These are phyloP conservation scores for Conger conger DNA, from an alignment of 2,113 vertebrate genomes.

Conservation along the genomic window DNA sequence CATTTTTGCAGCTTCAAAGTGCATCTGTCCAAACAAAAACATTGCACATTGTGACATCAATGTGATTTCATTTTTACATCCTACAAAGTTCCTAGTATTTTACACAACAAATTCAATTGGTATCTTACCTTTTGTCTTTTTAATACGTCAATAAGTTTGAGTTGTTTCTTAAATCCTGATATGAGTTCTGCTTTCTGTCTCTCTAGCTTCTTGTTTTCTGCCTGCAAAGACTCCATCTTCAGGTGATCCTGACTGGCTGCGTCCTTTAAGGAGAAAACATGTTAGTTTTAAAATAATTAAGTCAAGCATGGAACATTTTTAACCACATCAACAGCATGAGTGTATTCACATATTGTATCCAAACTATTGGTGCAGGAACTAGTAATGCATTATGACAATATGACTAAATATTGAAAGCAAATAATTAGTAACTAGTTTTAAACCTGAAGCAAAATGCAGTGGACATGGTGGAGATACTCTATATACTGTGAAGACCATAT, in stretches of 20 bases:
- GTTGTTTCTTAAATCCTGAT: slow-evolving; percentile 88
- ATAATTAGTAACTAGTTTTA: not conserved
- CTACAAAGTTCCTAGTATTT: not conserved
- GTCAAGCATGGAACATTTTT: no score
- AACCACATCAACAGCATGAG: not conserved
- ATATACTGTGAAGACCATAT: not conserved
- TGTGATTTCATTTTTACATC: not conserved
- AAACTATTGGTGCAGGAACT: not conserved
- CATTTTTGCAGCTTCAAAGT: slow-evolving; percentile 93
- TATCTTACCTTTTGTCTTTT: slow-evolving; percentile 89
- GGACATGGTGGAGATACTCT: not conserved
- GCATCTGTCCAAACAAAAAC: slow-evolving; percentile 75
- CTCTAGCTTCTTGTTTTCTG: slow-evolving; percentile 89
- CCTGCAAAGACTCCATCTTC: slow-evolving; percentile 79
- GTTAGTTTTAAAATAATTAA: not conserved
- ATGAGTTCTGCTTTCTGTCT: slow-evolving; percentile 92
- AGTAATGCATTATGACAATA: not conserved
- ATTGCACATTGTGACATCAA: not conserved
- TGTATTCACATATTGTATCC: not conserved
- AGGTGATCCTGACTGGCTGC: slow-evolving; percentile 77
- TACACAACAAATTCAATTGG: not conserved
- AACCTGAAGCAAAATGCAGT: not conserved
- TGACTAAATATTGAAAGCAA: no score
- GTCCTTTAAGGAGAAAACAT: slow-evolving; percentile 69
- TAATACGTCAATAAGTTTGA: slow-evolving; percentile 91